Evolutionary conservation across 2,797 vertebrate species (phyloP).

Genomic region (Enteromius radiatus): DNA sequence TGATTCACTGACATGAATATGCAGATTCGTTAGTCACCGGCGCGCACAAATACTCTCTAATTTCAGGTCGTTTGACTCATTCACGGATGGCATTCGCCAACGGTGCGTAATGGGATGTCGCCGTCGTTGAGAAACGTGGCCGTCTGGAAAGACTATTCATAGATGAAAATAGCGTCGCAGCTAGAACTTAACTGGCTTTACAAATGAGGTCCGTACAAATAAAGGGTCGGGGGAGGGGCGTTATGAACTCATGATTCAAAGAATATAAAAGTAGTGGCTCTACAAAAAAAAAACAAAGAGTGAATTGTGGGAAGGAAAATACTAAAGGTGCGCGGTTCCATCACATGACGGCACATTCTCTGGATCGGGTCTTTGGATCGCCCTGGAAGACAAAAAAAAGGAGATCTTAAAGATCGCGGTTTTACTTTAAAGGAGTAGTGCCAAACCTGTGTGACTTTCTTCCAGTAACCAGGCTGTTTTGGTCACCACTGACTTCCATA

Average conservation of each 20-base stretch:
- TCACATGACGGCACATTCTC: constrained; percentile 96
- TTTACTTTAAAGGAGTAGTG: background rate
- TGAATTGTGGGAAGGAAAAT: constrained; percentile 63
- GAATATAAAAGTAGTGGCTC: constrained; percentile 84
- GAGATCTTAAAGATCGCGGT: background rate
- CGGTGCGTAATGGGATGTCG: constrained; percentile 10
- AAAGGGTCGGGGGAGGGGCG: constrained; percentile 45
- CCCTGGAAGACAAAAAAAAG: constrained; percentile 63
- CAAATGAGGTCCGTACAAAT: constrained; percentile 65
- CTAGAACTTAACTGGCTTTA: constrained; percentile 56
- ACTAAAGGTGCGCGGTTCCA: constrained; percentile 35
- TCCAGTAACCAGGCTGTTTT: too few species aligned
- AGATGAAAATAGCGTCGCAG: constrained; percentile 6
- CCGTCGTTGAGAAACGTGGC: background rate
- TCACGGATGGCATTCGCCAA: constrained; percentile 10
- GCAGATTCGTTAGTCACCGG: constrained; percentile 19
- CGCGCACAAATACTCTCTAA: constrained; percentile 7
- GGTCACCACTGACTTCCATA: too few species aligned
- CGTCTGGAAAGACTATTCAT: background rate
- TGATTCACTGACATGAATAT: background rate
- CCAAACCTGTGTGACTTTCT: too few species aligned
- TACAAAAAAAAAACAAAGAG: constrained; percentile 70
- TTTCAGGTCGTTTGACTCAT: background rate
- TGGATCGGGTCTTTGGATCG: constrained; percentile 82
- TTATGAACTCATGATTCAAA: constrained; percentile 67